Evolutionary conservation across 2,113 vertebrate genomes (phyloP).

Genomic region (Fulica atra): DNA sequence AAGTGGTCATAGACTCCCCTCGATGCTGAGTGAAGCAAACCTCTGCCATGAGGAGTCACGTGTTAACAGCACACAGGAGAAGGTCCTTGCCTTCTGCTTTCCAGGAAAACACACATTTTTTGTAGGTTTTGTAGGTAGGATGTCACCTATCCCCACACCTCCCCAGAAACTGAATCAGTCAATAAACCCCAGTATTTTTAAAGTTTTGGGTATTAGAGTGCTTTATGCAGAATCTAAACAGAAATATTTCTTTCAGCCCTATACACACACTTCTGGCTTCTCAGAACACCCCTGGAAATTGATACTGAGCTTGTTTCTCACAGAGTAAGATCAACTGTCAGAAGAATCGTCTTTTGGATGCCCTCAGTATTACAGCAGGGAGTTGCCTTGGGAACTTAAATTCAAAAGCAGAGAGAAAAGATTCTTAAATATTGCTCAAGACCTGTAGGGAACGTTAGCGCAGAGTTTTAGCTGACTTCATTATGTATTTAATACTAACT

Average conservation of each 20-base stretch:
- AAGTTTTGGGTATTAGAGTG: not conserved
- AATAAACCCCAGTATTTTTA: not conserved
- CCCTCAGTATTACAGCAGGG: not conserved
- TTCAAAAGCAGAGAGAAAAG: not conserved
- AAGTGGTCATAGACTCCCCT: not conserved
- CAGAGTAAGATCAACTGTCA: not conserved
- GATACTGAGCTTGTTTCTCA: not conserved
- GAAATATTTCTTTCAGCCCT: not conserved
- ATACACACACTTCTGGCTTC: not conserved
- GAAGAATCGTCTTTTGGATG: not conserved
- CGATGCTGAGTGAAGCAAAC: not conserved
- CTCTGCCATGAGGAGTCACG: not conserved
- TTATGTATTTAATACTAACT: not conserved
- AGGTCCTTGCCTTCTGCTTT: not conserved
- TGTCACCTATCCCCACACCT: not conserved
- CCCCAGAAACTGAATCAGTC: not conserved
- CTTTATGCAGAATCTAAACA: not conserved
- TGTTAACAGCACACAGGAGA: not conserved
- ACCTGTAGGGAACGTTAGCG: not conserved
- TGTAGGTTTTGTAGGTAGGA: not conserved
- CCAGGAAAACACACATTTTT: not conserved
- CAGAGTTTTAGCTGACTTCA: slow-evolving; percentile 10
- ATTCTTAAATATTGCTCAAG: not conserved
- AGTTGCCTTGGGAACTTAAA: not conserved
- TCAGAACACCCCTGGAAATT: slow-evolving; percentile 4